A percentile compares a stretch with the other conserved stretches of the same genome.
Conservation (phyloP, 2,113 vertebrate species). For the Atractosteus spatula region DNA sequence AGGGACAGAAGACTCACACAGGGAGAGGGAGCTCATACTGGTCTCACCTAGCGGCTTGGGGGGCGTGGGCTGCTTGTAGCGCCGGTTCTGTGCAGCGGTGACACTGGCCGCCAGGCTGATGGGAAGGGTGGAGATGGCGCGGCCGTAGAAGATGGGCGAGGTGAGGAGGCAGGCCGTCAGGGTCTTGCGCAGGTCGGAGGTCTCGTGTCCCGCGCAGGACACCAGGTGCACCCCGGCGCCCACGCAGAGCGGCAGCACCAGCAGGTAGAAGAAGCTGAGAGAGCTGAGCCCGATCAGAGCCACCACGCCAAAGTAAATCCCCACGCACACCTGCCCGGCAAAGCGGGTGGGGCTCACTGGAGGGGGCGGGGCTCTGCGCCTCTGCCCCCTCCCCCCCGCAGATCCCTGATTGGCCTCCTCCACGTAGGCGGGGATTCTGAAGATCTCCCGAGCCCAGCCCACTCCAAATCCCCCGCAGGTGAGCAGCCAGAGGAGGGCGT, state of each 20-base stretch:
- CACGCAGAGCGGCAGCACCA: constrained; percentile 77
- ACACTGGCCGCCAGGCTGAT: constrained; percentile 76
- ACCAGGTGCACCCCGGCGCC: constrained; percentile 82
- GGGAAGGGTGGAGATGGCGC: constrained; percentile 72
- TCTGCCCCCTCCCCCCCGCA: constrained; percentile 31
- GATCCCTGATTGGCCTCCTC: constrained; percentile 56
- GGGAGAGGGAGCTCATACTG: too few species aligned
- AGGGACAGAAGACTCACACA: too few species aligned
- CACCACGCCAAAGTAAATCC: constrained; percentile 78
- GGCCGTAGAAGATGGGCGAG: constrained; percentile 79
- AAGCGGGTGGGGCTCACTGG: constrained; percentile 64
- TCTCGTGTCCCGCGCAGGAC: constrained; percentile 74
- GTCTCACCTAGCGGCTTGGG: constrained; percentile 50
- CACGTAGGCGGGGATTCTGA: constrained; percentile 82
- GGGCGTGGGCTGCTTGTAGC: constrained; percentile 49
- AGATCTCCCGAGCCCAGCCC: constrained; percentile 79
- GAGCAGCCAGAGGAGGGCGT: constrained; percentile 85
- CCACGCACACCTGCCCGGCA: constrained; percentile 73
- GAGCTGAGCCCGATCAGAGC: constrained; percentile 76
- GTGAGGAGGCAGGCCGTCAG: constrained; percentile 69
- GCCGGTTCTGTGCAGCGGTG: constrained; percentile 65
- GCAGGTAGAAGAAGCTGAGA: constrained; percentile 71
- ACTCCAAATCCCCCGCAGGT: constrained; percentile 81
- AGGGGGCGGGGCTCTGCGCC: constrained; percentile 28
- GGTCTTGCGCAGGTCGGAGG: constrained; percentile 66